Base-by-base conservation (phyloP, 2,888 invertebrate species). In the Oscheius sp. region DNA sequence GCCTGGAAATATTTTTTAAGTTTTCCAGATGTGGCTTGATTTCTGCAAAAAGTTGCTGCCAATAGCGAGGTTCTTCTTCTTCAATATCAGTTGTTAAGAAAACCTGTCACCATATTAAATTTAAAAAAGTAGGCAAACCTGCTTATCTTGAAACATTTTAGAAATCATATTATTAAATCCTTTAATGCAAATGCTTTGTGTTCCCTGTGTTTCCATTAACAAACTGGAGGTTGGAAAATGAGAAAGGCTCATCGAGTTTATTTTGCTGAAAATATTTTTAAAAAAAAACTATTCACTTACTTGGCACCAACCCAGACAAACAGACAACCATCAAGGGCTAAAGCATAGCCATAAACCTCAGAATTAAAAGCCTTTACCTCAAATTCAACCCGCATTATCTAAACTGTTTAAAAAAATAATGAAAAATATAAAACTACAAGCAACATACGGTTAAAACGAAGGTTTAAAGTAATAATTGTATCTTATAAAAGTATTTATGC, bases 291-390 rank as follows among this genome's bases (percentile, higher is more conserved):
- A 31, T 20, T 6, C 20, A 25, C 25, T 23, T 8, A 77, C 77
- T 65, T 58, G 29, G 66, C 65, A 10, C 78, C 78, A 29, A 78
- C 57, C 78, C 78, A 78, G 39, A 78, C 69, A 72, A 75, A 78
- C 10, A 73, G 67, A 50, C 70, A 70, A 5, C 71, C 73, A 0
- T 55, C 70, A 15, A 73, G 71, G 20, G 52, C 65, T 12, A 75
- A 39, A 15, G 73, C 61, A 42, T 77, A 77, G 31, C 73, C 72
- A 6, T 23, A 61, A 27, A 70, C 65, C 37, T 68, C 66, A 20
- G 67, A 55, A 39, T 73, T 73, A 37, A 57, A 73, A 23, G 71
- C 66, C 33, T 71, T 76, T 12, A 42, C 45, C 4, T 25, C 45
- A 50, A 61, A 61, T 20, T 57, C 57, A 3, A 17, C 37, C 37